These are phyloP conservation scores for Cyrtodaria siliqua DNA, from an alignment of 2,888 invertebrate genomes.

Conservation along the genomic window DNA sequence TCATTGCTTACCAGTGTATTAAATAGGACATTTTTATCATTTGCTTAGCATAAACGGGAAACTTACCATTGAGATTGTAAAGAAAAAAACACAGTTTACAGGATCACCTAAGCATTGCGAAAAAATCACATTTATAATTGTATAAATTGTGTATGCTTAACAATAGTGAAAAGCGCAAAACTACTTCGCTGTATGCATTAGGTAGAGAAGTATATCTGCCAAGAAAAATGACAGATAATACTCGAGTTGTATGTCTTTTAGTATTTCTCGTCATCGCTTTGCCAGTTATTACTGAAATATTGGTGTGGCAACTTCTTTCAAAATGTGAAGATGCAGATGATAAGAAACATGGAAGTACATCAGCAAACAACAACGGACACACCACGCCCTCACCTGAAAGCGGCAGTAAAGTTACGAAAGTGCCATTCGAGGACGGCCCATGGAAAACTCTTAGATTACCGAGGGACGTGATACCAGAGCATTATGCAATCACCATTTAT, in stretches of 20 bases:
- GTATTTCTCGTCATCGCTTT: slow-evolving; percentile 63
- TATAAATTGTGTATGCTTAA: too few species aligned
- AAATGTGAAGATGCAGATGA: slow-evolving; percentile 23
- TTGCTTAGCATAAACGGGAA: too few species aligned
- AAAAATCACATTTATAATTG: too few species aligned
- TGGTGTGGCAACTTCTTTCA: slow-evolving; percentile 69
- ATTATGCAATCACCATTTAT: slow-evolving; percentile 90
- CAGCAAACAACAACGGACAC: slow-evolving; percentile 2
- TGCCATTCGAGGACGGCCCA: slow-evolving; percentile 59
- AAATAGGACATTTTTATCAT: too few species aligned
- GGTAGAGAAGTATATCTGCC: too few species aligned
- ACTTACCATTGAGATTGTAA: too few species aligned
- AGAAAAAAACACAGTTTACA: too few species aligned
- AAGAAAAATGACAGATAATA: slow-evolving; percentile 22
- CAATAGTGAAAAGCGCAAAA: too few species aligned
- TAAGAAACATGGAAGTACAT: slow-evolving; percentile 5
- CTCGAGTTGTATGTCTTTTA: slow-evolving; percentile 59
- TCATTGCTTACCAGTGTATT: too few species aligned
- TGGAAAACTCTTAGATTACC: slow-evolving; percentile 88
- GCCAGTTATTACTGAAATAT: slow-evolving; percentile 67
- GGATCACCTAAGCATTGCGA: too few species aligned
- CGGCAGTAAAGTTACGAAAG: neutral
- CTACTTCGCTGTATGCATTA: too few species aligned
- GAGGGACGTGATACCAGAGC: slow-evolving; percentile 88
- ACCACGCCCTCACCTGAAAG: slow-evolving; percentile 30